Percentiles rank a stretch among this genome's conserved stretches.
Conservation (phyloP, 2,797 vertebrate species). For the Phataginus tricuspis region DNA sequence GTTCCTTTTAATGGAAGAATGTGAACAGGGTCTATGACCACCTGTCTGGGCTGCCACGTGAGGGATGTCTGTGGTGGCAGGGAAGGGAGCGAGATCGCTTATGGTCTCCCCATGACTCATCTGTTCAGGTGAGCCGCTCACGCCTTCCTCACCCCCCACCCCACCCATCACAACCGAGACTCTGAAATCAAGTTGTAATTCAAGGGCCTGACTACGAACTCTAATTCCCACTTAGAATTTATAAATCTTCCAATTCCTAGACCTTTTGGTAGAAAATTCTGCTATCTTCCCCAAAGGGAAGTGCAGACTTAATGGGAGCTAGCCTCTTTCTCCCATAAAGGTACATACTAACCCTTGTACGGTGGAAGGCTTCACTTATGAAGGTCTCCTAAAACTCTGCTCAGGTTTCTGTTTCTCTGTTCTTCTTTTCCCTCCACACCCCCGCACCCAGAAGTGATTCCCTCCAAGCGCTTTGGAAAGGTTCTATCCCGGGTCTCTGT, state of each 20-base stretch:
- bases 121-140: neutral
- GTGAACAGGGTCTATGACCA: neutral
- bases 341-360: neutral
- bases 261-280: neutral
- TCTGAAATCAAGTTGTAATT: slow-evolving; percentile 6
- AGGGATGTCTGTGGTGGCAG: neutral
- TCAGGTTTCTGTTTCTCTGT: neutral
- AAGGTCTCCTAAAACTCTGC: neutral
- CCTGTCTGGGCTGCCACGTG: neutral
- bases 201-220: neutral
- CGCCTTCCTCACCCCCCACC: neutral
- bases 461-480: neutral
- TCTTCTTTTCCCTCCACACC: neutral
- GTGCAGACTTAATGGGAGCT: neutral
- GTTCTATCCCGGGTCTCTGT: neutral
- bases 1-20: neutral
- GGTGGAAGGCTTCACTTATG: neutral
- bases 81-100: neutral
- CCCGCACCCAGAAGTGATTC: neutral
- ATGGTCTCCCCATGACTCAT: slow-evolving; percentile 23
- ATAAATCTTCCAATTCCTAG: neutral
- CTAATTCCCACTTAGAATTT: neutral
- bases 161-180: neutral
- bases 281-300: neutral
- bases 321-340: neutral